These are phyloP conservation scores for Antheraea yamamai DNA, from an alignment of 2,888 invertebrate genomes.

Conservation along the genomic window DNA sequence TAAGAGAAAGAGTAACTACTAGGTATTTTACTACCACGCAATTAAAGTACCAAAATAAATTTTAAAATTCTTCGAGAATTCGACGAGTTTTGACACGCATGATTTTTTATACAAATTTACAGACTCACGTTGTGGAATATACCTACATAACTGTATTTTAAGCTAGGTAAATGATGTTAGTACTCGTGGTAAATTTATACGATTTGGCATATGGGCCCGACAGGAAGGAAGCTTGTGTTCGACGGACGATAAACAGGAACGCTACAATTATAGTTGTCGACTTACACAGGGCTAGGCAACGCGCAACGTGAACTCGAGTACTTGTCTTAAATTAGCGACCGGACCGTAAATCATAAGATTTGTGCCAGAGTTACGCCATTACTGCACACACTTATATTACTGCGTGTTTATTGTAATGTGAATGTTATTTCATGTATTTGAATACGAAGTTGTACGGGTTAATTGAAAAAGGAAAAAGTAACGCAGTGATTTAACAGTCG, in stretches of 20 bases:
- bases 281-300: constrained; percentile 19
- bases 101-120: too few species aligned
- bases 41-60: too few species aligned
- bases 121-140: too few species aligned
- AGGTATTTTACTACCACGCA: too few species aligned
- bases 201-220: background rate
- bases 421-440: too few species aligned
- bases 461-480: too few species aligned
- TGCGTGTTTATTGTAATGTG: constrained; percentile 49
- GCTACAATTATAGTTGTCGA: constrained; percentile 33
- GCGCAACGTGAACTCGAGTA: constrained; percentile 48
- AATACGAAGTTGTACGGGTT: too few species aligned
- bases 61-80: too few species aligned
- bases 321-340: constrained; percentile 68
- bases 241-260: background rate
- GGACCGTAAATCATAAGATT: constrained; percentile 66
- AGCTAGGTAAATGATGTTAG: background rate
- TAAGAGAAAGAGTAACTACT: too few species aligned
- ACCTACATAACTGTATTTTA: too few species aligned
- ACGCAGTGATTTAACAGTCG: too few species aligned
- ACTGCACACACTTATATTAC: constrained; percentile 55
- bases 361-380: constrained; percentile 62
- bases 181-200: background rate
- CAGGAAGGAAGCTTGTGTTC: constrained; percentile 17
- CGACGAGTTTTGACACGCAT: too few species aligned